A percentile compares a stretch with the other conserved stretches of the same genome.
phyloP scores from a whole-genome alignment of 1,140 invertebrate species.

The Drosophila parabipectinata region DNA sequence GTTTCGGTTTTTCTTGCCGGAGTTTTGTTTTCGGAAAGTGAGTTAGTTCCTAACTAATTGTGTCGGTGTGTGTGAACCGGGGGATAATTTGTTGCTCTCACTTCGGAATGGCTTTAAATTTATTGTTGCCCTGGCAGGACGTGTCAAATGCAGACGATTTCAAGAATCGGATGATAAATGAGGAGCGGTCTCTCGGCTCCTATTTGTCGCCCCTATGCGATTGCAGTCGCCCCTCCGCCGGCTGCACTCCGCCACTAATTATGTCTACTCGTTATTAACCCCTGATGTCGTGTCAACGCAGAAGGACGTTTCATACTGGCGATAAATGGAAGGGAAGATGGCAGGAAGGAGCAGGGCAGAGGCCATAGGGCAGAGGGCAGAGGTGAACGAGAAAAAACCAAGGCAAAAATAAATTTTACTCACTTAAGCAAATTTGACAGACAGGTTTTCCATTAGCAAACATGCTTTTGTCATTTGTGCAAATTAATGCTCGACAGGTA shows the following conservation, averaged over 20 bases:
- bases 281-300: constrained; percentile 49
- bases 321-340: background rate
- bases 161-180: constrained; percentile 53
- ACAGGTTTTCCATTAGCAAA: constrained; percentile 77
- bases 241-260: constrained; percentile 60
- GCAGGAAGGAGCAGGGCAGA: background rate
- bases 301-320: constrained; percentile 25
- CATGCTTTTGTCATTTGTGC: constrained; percentile 78
- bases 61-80: constrained; percentile 29
- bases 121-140: constrained; percentile 55
- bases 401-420: constrained; percentile 69
- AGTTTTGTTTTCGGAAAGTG: background rate
- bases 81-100: constrained; percentile 65
- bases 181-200: constrained; percentile 14
- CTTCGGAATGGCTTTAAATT: constrained; percentile 68
- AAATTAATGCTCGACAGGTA: constrained; percentile 68
- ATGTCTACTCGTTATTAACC: constrained; percentile 74
- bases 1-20: constrained; percentile 17
- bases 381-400: constrained; percentile 25
- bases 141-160: constrained; percentile 71
- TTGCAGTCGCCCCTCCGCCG: constrained; percentile 23
- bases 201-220: background rate
- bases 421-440: constrained; percentile 73
- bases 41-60: constrained; percentile 53
- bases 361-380: background rate